These are phyloP conservation scores for Zoanthus sansibaricus DNA, from an alignment of 92 coral and sea anemone species.

Conservation along the genomic window DNA sequence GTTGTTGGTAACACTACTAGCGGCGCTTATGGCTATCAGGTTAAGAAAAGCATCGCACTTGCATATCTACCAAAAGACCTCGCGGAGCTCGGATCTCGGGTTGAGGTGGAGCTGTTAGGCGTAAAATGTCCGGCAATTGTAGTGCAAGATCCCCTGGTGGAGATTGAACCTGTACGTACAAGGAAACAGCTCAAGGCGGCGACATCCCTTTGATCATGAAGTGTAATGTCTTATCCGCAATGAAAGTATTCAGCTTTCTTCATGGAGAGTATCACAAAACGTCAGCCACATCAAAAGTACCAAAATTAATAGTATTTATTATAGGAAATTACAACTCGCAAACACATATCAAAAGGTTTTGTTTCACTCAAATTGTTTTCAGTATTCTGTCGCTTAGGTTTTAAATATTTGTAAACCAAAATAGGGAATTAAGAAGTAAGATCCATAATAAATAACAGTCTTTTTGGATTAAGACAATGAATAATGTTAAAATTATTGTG, in stretches of 20 bases:
- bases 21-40: conserved; percentile 92
- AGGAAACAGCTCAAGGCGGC: conserved; percentile 73
- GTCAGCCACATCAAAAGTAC: neutral
- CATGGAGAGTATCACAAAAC: neutral
- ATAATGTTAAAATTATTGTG: too few species aligned
- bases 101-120: conserved; percentile 92
- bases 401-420: too few species aligned
- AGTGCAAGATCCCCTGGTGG: conserved; percentile 93
- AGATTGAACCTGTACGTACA: conserved; percentile 88
- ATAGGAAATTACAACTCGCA: too few species aligned
- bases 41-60: conserved; percentile 81
- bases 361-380: too few species aligned
- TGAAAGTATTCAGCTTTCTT: neutral
- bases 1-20: conserved; percentile 96
- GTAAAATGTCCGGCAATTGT: conserved; percentile 85
- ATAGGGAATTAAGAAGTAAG: too few species aligned
- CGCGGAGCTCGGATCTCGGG: conserved; percentile 86
- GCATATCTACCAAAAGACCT: conserved; percentile 92
- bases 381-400: too few species aligned
- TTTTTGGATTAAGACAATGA: too few species aligned
- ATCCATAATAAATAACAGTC: too few species aligned
- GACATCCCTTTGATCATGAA: conserved; percentile 31
- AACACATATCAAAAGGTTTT: too few species aligned
- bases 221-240: neutral
- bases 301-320: too few species aligned